Evolutionary conservation across 1,140 invertebrate genomes (phyloP), one percentile per base, ranked within the genome.

Genomic region (Danaus melanippus): DNA sequence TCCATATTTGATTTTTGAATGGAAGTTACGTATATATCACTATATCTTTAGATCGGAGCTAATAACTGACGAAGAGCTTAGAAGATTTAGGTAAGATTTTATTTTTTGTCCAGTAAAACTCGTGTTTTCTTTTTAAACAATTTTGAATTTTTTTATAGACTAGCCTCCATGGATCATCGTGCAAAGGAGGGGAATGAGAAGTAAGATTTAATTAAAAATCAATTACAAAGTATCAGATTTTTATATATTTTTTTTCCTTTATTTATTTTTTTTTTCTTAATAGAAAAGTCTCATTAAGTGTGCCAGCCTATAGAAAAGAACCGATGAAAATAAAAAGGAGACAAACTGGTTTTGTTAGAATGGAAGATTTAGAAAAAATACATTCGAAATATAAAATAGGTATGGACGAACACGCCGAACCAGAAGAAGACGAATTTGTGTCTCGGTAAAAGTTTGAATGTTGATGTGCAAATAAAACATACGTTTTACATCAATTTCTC

Each of bases 251-350:
- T 56, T 39, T 71, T 66, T n/a, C n/a, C n/a, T 58, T 62, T 62
- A 59, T 63, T 60, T 50, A 50, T 67, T 59, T 62, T 52, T 42
- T 49, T 56, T 60, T 64, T 68, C 60, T 64, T 66, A 67, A 56
- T 64, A 80, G 78, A 67, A 77, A 77, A 71, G 76, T 82, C 2
- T 80, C 77, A 9, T 71, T 84, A 42, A 63, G 59, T 50, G 12
- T 63, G 21, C 70, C 72, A 7, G 44, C 44, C 3, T 39, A 46
- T 10, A 54, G 53, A 10, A 64, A 65, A 53, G 45, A 58, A 15
- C 49, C 51, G 9, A 62, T 41, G 42, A 74, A 58, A 63, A 81
- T 84, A 45, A 75, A 74, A 52, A 62, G 79, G 42, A 64, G 76
- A 5, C 74, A 73, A 41, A 82, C 81, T 41, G 79, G 79, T 4